These are phyloP conservation scores for Erebia epiphron DNA, from an alignment of 2,888 invertebrate species.

Conservation along the genomic window DNA sequence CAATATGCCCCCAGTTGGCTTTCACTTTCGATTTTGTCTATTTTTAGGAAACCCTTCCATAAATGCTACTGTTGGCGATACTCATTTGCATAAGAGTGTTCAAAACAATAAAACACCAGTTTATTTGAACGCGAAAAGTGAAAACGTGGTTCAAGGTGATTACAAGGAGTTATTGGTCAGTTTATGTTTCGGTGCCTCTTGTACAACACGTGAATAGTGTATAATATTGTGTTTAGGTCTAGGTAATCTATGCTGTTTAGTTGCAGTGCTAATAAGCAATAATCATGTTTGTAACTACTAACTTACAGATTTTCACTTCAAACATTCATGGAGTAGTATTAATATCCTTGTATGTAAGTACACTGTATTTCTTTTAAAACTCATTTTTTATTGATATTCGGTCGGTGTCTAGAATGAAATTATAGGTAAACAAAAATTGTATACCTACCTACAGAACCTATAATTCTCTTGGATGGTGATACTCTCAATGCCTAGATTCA, in stretches of 20 bases:
- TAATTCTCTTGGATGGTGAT: no score
- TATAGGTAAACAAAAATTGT: no score
- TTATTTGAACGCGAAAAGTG: slow-evolving; percentile 78
- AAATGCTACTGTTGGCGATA: slow-evolving; percentile 70
- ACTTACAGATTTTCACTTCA: background rate
- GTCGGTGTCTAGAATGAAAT: background rate
- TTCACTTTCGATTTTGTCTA: slow-evolving; percentile 74
- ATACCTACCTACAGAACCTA: no score
- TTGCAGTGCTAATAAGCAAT: background rate
- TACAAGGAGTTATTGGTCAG: slow-evolving; percentile 56
- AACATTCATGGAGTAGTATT: background rate
- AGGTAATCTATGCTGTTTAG: background rate
- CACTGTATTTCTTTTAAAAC: background rate
- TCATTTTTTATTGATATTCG: background rate
- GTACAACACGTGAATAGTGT: slow-evolving; percentile 61
- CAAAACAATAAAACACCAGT: slow-evolving; percentile 67
- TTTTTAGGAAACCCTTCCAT: slow-evolving; percentile 74
- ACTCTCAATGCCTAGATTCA: no score
- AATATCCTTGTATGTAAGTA: background rate
- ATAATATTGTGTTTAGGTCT: slow-evolving; percentile 21
- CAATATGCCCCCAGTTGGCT: slow-evolving; percentile 76
- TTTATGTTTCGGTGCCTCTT: slow-evolving; percentile 66
- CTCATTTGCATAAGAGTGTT: slow-evolving; percentile 78
- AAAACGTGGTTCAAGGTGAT: slow-evolving; percentile 74
- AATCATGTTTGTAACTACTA: background rate